These are phyloP conservation scores for Anodontia alba DNA, from an alignment of 2,888 invertebrate genomes.

Conservation along the genomic window DNA sequence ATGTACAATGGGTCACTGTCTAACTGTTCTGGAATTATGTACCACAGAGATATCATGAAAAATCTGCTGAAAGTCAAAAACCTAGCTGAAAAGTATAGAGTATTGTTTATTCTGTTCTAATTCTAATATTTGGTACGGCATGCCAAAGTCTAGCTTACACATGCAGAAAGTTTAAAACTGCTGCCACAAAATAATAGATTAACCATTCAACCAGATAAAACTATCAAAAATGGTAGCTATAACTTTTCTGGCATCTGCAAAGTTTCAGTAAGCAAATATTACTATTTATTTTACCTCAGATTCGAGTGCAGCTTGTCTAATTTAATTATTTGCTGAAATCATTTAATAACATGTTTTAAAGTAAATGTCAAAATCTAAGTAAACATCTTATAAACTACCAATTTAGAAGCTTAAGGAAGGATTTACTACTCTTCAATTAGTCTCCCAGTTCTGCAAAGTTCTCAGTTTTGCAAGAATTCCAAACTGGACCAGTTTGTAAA, in stretches of 20 bases:
- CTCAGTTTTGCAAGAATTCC: no score
- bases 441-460: no score
- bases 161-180: background rate
- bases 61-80: background rate
- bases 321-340: background rate
- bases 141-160: background rate
- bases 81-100: no score
- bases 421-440: no score
- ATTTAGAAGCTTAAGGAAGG: no score
- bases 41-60: background rate
- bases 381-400: no score
- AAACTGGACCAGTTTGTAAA: no score
- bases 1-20: background rate
- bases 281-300: background rate
- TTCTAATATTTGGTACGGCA: background rate
- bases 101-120: background rate
- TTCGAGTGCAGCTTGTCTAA: background rate
- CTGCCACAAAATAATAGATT: no score
- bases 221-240: background rate
- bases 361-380: no score
- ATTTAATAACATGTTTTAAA: background rate
- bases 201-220: background rate
- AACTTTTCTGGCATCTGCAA: no score
- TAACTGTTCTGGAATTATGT: background rate
- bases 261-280: background rate